phyloP scores from a whole-genome alignment of 2,797 vertebrate species.

The Acanthornis magna region DNA sequence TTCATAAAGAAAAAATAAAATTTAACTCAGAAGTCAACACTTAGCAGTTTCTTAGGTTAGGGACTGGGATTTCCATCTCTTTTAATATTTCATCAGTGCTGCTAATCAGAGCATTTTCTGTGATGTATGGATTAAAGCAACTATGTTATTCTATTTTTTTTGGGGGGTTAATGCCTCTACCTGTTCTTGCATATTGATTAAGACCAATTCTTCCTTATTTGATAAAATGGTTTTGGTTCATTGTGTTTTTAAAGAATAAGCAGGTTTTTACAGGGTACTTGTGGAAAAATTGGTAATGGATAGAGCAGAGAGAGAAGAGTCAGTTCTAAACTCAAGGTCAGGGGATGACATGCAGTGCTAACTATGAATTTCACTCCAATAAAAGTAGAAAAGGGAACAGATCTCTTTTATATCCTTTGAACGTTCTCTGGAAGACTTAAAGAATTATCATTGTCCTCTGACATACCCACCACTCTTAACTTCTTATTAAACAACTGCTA shows the following conservation, averaged over 20 bases:
- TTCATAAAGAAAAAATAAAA: background rate
- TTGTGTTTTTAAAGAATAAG: background rate
- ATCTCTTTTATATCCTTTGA: background rate
- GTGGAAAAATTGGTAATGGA: background rate
- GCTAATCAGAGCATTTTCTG: background rate
- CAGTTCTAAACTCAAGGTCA: background rate
- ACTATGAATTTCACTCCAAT: background rate
- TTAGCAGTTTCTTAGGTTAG: background rate
- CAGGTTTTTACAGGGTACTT: background rate
- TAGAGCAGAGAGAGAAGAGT: background rate
- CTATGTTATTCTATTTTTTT: background rate
- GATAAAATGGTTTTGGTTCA: background rate
- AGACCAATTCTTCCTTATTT: background rate
- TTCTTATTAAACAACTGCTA: background rate
- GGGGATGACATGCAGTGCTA: background rate
- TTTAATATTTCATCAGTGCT: background rate
- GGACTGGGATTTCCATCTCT: background rate
- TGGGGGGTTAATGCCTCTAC: background rate
- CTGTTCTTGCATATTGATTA: background rate
- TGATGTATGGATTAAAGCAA: background rate
- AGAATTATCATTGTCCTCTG: background rate
- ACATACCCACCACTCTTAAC: background rate
- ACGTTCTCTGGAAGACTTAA: background rate
- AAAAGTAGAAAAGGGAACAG: background rate
- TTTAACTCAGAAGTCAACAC: background rate